Evolutionary conservation across 1,140 invertebrate species (phyloP).

Genomic region (Yoshiicerus persimilis): DNA sequence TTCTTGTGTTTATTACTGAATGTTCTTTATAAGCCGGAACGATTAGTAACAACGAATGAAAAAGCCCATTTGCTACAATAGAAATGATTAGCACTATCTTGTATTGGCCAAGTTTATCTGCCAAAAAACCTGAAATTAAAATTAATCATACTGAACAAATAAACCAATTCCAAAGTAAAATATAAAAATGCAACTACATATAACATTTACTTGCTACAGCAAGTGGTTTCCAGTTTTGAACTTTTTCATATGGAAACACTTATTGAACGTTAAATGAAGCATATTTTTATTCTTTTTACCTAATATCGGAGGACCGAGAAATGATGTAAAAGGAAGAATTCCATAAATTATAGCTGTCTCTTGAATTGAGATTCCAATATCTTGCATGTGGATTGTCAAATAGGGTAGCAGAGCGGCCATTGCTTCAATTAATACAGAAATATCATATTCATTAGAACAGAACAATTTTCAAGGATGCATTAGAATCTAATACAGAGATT

Average conservation of each 20-base stretch:
- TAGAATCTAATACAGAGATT: too few relatives aligned
- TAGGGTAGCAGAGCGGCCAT: conserved; percentile 78
- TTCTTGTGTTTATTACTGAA: not conserved
- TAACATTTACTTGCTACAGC: too few relatives aligned
- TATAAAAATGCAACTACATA: too few relatives aligned
- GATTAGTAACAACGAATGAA: conserved; percentile 68
- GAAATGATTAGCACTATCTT: conserved; percentile 74
- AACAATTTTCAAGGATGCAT: too few relatives aligned
- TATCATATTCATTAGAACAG: not conserved
- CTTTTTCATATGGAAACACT: too few relatives aligned
- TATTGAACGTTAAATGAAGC: too few relatives aligned
- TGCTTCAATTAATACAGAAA: conserved; percentile 56
- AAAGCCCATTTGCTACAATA: conserved; percentile 68
- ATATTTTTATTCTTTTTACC: too few relatives aligned
- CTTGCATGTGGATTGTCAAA: conserved; percentile 83
- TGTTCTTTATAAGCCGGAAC: conserved; percentile 39
- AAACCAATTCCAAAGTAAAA: too few relatives aligned
- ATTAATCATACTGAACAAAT: not conserved
- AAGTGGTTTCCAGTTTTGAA: too few relatives aligned
- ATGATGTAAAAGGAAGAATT: conserved; percentile 76
- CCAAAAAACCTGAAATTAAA: conserved; percentile 66
- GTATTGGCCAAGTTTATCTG: conserved; percentile 78
- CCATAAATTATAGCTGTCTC: conserved; percentile 83
- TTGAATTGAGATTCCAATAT: conserved; percentile 75
- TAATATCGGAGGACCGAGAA: conserved; percentile 75